Conservation (phyloP, 2,888 invertebrate species). For the Hypena proboscidalis region DNA sequence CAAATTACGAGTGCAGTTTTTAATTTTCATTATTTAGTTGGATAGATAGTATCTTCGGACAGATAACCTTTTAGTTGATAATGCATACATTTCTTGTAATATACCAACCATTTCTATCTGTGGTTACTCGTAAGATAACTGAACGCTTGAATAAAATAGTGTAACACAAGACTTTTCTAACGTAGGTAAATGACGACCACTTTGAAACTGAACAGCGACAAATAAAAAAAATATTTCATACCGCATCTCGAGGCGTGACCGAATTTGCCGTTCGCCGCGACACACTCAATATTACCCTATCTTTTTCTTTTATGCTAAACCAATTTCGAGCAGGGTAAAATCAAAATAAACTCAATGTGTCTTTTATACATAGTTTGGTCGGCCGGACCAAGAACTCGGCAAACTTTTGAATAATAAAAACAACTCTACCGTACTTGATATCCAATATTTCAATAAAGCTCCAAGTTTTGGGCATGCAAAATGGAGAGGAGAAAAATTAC, state of each 20-base stretch:
- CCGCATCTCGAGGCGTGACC: constrained; percentile 41
- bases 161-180: neutral
- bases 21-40: too few species aligned
- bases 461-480: constrained; percentile 74
- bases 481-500: constrained; percentile 79
- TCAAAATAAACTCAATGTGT: constrained; percentile 68
- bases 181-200: constrained; percentile 11
- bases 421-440: constrained; percentile 79
- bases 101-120: too few species aligned
- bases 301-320: constrained; percentile 56
- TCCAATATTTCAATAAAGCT: constrained; percentile 82
- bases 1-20: too few species aligned
- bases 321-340: constrained; percentile 59
- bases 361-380: constrained; percentile 53
- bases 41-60: too few species aligned
- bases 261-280: constrained; percentile 45
- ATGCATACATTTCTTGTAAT: too few species aligned
- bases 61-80: too few species aligned
- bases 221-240: constrained; percentile 44
- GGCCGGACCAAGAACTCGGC: constrained; percentile 52
- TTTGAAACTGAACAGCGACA: constrained; percentile 23
- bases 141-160: neutral
- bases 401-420: constrained; percentile 78
- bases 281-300: constrained; percentile 54
- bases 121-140: too few species aligned